phyloP scores from a whole-genome alignment of 2,113 vertebrate species.

The Zeus faber region DNA sequence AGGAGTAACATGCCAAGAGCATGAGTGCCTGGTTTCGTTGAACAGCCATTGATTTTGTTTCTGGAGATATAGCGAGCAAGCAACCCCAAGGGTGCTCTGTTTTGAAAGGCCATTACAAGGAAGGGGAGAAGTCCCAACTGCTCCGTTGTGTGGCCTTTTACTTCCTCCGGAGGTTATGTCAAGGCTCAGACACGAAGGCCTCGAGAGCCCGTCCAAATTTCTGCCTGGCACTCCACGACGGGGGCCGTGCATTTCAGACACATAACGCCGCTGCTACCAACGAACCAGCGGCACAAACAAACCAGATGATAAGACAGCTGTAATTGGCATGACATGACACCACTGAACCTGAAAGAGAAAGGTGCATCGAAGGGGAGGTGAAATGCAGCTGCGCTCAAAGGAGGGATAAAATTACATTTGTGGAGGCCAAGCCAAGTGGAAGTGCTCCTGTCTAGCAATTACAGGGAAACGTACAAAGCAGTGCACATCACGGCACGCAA shows the following conservation, averaged over 20 bases:
- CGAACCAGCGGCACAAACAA: constrained; percentile 1
- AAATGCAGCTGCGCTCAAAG: constrained; percentile 22
- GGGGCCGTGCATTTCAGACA: not conserved
- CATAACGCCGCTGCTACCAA: not conserved
- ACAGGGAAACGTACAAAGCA: constrained; percentile 9
- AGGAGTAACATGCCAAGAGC: not conserved
- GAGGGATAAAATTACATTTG: constrained; percentile 24
- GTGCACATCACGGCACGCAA: constrained; percentile 5
- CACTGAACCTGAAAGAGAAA: constrained; percentile 10
- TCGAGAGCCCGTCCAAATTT: not conserved
- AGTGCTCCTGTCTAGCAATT: constrained; percentile 22
- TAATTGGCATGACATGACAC: constrained; percentile 10
- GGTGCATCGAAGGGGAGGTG: constrained; percentile 6
- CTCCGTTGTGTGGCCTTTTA: constrained; percentile 5
- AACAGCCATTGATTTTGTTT: constrained; percentile 20
- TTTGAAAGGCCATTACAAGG: constrained; percentile 9
- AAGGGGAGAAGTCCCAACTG: not conserved
- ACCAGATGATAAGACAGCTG: not conserved
- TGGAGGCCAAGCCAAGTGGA: constrained; percentile 27
- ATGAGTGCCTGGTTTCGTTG: constrained; percentile 2
- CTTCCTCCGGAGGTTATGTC: constrained; percentile 2
- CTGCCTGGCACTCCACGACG: not conserved
- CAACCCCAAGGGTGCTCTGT: not conserved
- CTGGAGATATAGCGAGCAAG: not conserved
- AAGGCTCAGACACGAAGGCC: not conserved